These are phyloP conservation scores for Prunella strophiata DNA, from an alignment of 2,797 vertebrate genomes.

Conservation along the genomic window DNA sequence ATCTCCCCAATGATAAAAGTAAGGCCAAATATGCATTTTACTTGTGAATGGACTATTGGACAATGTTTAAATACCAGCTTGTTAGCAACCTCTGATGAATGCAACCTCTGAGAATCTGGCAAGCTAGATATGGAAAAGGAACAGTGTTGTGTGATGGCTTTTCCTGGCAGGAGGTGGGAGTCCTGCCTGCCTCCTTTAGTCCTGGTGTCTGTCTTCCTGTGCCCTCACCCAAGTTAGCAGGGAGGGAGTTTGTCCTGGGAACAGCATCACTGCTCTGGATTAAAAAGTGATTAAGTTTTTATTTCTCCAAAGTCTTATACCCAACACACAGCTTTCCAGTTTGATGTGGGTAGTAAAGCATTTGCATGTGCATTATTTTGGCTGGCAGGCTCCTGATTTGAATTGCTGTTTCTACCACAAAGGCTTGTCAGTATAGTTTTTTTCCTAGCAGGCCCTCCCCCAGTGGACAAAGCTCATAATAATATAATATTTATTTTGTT, in stretches of 20 bases:
- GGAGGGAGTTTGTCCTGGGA: background rate
- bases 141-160: background rate
- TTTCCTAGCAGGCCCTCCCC: background rate
- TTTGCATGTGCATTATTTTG: background rate
- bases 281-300: background rate
- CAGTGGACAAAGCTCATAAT: background rate
- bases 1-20: background rate
- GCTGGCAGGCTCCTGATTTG: background rate
- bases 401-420: background rate
- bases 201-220: background rate
- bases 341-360: background rate
- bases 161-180: background rate
- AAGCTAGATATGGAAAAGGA: background rate
- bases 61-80: background rate
- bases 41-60: background rate
- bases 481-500: background rate
- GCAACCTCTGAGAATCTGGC: background rate
- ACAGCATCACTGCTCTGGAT: background rate
- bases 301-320: background rate
- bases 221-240: rapidly evolving
- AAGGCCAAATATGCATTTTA: background rate
- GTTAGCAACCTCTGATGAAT: background rate
- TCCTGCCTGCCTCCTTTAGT: background rate
- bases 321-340: background rate
- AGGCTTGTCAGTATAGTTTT: background rate